Conservation (phyloP, 2,888 invertebrate species). For the Brenthis hecate region DNA sequence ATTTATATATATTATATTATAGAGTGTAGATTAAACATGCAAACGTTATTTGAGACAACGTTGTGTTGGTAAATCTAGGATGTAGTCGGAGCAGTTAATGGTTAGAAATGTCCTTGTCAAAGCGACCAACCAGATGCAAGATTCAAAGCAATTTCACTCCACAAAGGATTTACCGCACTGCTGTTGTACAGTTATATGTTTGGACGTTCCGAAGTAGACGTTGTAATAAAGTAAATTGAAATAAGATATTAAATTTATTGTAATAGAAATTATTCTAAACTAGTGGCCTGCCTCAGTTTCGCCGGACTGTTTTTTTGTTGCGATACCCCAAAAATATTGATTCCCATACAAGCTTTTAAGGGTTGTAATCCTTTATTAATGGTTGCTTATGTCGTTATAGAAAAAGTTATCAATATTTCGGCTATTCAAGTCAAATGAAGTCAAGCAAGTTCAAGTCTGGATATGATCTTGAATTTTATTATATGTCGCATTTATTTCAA, state of each 20-base stretch:
- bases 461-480: too few relatives aligned
- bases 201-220: slow-evolving; percentile 1
- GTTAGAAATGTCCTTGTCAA: slow-evolving; percentile 20
- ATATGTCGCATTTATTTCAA: too few relatives aligned
- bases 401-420: too few relatives aligned
- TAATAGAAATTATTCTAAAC: background rate
- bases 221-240: slow-evolving; percentile 8
- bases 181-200: slow-evolving; percentile 8
- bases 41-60: background rate
- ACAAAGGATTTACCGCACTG: slow-evolving; percentile 19
- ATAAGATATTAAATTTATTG: slow-evolving; percentile 1
- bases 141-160: slow-evolving; percentile 28
- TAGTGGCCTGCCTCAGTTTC: too few relatives aligned
- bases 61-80: background rate
- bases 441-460: too few relatives aligned
- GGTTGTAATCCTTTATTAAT: too few relatives aligned
- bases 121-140: slow-evolving; percentile 27
- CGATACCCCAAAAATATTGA: too few relatives aligned
- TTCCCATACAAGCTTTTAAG: too few relatives aligned
- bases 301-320: too few relatives aligned
- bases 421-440: too few relatives aligned
- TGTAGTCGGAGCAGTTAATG: slow-evolving; percentile 8
- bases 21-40: too few relatives aligned
- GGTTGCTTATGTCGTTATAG: too few relatives aligned
- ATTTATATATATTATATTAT: background rate